Percentiles rank a stretch among this genome's conserved stretches.
These are phyloP conservation scores for Nansenia antarctica DNA, from an alignment of 2,113 vertebrate genomes.

Conservation along the genomic window DNA sequence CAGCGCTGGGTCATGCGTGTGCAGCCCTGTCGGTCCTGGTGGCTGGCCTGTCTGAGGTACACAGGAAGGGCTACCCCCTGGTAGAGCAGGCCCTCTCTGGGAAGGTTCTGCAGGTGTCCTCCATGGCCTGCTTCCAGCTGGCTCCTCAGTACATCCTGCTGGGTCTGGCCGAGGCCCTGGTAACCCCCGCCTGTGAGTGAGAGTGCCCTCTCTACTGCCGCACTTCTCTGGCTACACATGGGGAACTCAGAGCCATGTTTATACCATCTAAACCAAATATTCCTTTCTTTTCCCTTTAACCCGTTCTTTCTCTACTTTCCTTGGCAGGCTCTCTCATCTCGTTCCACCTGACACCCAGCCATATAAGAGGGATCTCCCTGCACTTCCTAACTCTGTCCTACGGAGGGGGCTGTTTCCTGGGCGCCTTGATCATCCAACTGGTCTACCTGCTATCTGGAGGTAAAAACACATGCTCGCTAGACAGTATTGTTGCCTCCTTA, in stretches of 20 bases:
- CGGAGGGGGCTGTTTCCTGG: conserved; percentile 85
- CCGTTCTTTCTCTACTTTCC: no score
- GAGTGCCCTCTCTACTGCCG: neutral
- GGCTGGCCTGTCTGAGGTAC: conserved; percentile 86
- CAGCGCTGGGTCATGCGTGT: conserved; percentile 83
- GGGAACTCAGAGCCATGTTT: no score
- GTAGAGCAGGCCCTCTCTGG: conserved; percentile 82
- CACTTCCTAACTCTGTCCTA: conserved; percentile 87
- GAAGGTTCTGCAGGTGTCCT: conserved; percentile 82
- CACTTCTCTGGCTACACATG: neutral
- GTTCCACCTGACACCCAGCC: conserved; percentile 79
- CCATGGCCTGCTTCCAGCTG: conserved; percentile 86
- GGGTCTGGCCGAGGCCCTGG: conserved; percentile 88
- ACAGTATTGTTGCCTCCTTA: no score
- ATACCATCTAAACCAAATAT: neutral
- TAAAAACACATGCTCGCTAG: no score
- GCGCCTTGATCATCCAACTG: conserved; percentile 82
- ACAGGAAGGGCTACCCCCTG: conserved; percentile 79
- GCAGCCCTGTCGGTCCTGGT: conserved; percentile 79
- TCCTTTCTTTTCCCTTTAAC: conserved; percentile 17
- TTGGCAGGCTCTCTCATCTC: conserved; percentile 82
- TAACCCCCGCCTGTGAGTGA: conserved; percentile 86
- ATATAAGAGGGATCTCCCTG: conserved; percentile 82
- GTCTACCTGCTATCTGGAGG: conserved; percentile 82
- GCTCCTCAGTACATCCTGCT: conserved; percentile 88